phyloP scores from a whole-genome alignment of 2,888 invertebrate species.

The Melanostoma mellinum region DNA sequence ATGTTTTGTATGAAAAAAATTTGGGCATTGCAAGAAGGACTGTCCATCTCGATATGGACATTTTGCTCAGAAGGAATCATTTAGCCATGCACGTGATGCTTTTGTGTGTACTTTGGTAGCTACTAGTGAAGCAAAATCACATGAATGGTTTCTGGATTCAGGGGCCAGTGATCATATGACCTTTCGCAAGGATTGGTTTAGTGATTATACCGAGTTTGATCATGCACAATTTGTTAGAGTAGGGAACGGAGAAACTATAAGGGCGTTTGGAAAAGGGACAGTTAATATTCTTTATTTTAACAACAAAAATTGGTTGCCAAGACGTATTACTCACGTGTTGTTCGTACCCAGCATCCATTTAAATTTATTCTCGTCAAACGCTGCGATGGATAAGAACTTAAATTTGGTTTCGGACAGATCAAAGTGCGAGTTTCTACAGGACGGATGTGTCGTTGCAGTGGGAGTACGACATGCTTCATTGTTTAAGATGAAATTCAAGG shows the following conservation, averaged over 20 bases:
- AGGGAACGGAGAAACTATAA: conserved; percentile 49
- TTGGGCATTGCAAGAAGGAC: too few relatives aligned
- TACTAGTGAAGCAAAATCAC: too few relatives aligned
- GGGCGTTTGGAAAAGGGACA: conserved; percentile 48
- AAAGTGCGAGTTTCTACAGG: conserved; percentile 51
- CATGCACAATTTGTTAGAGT: conserved; percentile 16
- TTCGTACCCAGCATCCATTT: conserved; percentile 64
- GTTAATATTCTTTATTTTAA: conserved; percentile 63
- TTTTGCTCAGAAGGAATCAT: too few relatives aligned
- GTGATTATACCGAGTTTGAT: not conserved
- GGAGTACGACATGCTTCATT: conserved; percentile 41
- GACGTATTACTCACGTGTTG: conserved; percentile 64
- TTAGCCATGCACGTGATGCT: not conserved
- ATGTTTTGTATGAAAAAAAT: too few relatives aligned
- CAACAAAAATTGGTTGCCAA: conserved; percentile 56
- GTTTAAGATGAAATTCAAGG: conserved; percentile 60
- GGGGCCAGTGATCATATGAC: too few relatives aligned
- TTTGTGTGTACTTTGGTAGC: not conserved
- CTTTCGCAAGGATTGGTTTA: too few relatives aligned
- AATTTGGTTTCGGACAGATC: conserved; percentile 34
- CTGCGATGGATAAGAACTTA: conserved; percentile 39
- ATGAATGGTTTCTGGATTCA: not conserved
- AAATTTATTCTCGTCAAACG: conserved; percentile 73
- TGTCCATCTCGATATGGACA: too few relatives aligned
- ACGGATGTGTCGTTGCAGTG: conserved; percentile 15